Conservation (phyloP, 2,797 vertebrate species). For the Lophotriccus pileatus region DNA sequence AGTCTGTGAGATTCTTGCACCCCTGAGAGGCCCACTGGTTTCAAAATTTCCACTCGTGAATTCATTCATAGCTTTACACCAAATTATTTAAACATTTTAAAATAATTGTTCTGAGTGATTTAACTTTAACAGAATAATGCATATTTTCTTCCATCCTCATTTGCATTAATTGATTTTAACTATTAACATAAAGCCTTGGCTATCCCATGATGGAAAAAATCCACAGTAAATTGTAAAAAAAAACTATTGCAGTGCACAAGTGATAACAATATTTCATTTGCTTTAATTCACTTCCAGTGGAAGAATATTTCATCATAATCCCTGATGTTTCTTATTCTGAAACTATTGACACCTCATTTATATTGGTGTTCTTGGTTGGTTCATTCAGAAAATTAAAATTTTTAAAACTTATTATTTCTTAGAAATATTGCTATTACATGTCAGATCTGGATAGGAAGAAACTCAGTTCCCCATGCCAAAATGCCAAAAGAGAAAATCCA, state of each 20-base stretch:
- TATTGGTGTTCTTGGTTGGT: not conserved
- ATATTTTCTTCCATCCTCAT: not conserved
- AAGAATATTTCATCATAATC: not conserved
- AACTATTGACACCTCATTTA: not conserved
- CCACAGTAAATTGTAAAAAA: not conserved
- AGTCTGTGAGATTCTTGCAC: not conserved
- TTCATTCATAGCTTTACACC: not conserved
- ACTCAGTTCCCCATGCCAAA: not conserved
- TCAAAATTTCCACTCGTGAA: not conserved
- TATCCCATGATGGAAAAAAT: not conserved
- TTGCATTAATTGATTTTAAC: not conserved
- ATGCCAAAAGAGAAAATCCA: not conserved
- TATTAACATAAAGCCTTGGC: not conserved
- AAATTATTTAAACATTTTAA: not conserved
- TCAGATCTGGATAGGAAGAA: not conserved
- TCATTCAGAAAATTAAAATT: not conserved
- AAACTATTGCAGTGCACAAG: rapidly evolving
- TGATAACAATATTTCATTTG: not conserved
- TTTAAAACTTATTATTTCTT: not conserved
- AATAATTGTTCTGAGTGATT: not conserved
- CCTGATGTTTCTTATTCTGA: not conserved
- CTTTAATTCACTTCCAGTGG: not conserved
- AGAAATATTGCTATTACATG: not conserved
- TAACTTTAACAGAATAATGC: not conserved
- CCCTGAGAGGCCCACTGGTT: not conserved